Base-by-base conservation (phyloP, 2,797 vertebrate genomes). In the Columba guinea region DNA sequence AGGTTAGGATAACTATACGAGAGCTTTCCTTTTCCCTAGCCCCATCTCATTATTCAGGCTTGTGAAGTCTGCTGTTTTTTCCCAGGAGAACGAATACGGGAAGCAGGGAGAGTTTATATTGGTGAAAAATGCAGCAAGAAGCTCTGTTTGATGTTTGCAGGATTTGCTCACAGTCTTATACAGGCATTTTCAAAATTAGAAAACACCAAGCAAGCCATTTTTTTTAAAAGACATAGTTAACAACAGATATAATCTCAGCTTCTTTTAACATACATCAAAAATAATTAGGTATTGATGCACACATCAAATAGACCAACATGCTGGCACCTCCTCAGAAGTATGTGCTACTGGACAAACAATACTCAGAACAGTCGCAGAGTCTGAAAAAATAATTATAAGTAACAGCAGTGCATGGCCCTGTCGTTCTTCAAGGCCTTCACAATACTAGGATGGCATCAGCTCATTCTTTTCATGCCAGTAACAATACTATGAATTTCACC, bases 351-450 rank as follows among this genome's bases (percentile, higher is more conserved):
- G 44, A 93, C 32, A 84, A 95, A 96, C 94, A 94, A 93, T 96
- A 91, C 81, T 90, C 84, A 96, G 93, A 95, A 84, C 83, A 92
- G 80, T 87, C 94, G 92, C 41, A 93, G 95, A 76, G 71, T 89
- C 91, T 96, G 91, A 89, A 94, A 95, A 88, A 89, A 46, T 93
- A 96, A 96, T 16, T 6, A 3, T 59, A 90, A 77, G 37, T 48
- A 81, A 75, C 22, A 73, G 78, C 37, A 78, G n/a, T 32, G 71
- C n/a, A 20, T 2, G 56, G 48, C 20, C 67, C 62, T 48, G 27
- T 19, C 20, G 35, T 53, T 81, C 84, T 81, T 87, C 84, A 84
- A 87, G 74, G 22, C 56, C 76, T 88, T 59, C 11, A 22, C 34
- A 63, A 52, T 51, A 84, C 22, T 58, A 37, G 65, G 55, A 86